Evolutionary conservation across 2,113 vertebrate genomes (phyloP), one percentile per base, ranked within the genome.

Genomic region (Poicephalus meyeri): DNA sequence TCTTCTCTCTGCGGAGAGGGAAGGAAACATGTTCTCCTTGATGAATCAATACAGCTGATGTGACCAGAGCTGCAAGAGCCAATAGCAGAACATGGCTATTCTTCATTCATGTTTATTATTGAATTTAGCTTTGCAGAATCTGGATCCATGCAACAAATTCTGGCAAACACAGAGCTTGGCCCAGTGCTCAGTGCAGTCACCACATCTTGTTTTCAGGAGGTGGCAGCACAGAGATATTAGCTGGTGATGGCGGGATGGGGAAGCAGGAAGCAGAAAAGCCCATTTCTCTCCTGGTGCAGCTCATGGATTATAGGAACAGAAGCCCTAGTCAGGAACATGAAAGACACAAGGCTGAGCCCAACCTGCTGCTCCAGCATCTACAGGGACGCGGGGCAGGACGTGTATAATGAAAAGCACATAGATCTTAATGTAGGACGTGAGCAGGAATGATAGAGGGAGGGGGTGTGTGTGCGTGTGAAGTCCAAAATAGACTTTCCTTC

Each of bases 181-280:
- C 37, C 19, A 2, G 1, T 8, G 10, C 20, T 37, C 21, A 49
- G 12, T 8, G 41, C 31, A 24, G 50, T 49, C 69, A 39, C 29
- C 14, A 31, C 10, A 11, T 61, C 39, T 44, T 33, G 20, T 31
- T 44, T 70, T 80, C 61, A 53, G 39, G 13, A 64, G 42, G 11
- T 20, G 29, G 35, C 0, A 2, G 47, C 28, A 29, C 1, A 0
- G 41, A 46, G 52, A 6, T n/a, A 2, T 3, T 31, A 25, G 29
- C 28, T 1, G 1, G 42, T 37, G 44, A 24, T 28, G 35, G 55
- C 41, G 39, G 4, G 49, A 25, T 24, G 15, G 42, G 16, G 19
- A 74, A 79, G 18, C 18, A 13, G 29, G 29, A 55, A 55, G 21
- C 10, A 53, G 35, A 73, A 35, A 21, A 55, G 5, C 16, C 16